These are phyloP conservation scores for Agonopterix subpropinquella DNA, from an alignment of 2,888 invertebrate species.

Conservation along the genomic window DNA sequence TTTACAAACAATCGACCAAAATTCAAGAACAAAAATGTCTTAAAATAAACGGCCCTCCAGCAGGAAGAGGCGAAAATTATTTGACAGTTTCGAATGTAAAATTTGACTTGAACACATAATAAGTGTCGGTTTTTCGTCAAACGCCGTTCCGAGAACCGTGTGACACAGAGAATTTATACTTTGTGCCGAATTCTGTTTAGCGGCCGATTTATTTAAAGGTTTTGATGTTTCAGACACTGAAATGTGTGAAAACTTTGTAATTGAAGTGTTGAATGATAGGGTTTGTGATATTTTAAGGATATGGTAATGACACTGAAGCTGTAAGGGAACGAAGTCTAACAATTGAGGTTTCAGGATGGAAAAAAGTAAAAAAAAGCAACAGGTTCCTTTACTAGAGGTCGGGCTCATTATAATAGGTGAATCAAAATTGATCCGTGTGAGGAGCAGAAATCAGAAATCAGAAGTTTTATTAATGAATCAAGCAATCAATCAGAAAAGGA, in stretches of 20 bases:
- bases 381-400: no score
- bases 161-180: slow-evolving; percentile 1
- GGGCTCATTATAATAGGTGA: no score
- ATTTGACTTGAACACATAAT: slow-evolving; percentile 20
- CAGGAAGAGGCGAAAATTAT: slow-evolving; percentile 3
- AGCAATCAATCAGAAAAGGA: no score
- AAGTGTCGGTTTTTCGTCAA: slow-evolving; percentile 17
- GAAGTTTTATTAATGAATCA: no score
- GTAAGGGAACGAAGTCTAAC: no score
- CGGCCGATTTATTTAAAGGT: slow-evolving; percentile 7
- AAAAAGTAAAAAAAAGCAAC: no score
- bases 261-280: background rate
- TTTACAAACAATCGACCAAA: no score
- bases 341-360: no score
- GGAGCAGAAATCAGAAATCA: no score
- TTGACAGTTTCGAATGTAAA: slow-evolving; percentile 16
- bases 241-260: background rate
- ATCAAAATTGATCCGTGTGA: no score
- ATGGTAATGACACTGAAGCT: no score
- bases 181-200: slow-evolving; percentile 5
- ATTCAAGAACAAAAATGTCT: background rate
- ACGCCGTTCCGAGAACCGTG: slow-evolving; percentile 3
- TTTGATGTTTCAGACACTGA: background rate
- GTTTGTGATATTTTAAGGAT: no score
- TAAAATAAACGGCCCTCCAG: background rate